These are phyloP conservation scores for Clinocottus analis DNA, from an alignment of 2,113 vertebrate species.

Conservation along the genomic window DNA sequence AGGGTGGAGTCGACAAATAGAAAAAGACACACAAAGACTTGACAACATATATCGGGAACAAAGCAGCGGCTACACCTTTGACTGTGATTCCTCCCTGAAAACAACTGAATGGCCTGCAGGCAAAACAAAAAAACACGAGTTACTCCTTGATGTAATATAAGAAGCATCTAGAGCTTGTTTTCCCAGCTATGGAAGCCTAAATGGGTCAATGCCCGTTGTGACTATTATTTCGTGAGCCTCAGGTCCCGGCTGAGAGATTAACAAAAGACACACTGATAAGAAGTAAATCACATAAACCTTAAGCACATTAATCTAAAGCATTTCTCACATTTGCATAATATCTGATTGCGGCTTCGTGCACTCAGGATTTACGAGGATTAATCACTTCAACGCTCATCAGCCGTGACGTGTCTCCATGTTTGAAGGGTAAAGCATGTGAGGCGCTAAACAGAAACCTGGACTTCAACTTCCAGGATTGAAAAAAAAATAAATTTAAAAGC, in stretches of 20 bases:
- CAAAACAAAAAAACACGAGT: neutral
- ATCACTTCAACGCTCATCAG: slow-evolving; percentile 32
- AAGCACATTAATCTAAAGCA: slow-evolving; percentile 28
- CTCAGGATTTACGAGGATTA: slow-evolving; percentile 48
- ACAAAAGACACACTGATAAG: slow-evolving; percentile 27
- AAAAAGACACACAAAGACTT: slow-evolving; percentile 32
- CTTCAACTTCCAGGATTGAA: slow-evolving; percentile 25
- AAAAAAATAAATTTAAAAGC: too few species aligned
- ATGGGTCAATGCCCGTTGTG: slow-evolving; percentile 19
- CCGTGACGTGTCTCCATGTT: slow-evolving; percentile 23
- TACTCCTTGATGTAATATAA: slow-evolving; percentile 8
- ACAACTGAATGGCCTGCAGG: neutral
- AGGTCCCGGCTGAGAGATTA: slow-evolving; percentile 36
- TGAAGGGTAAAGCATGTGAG: neutral
- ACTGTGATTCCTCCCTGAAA: slow-evolving; percentile 5
- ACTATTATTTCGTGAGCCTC: neutral
- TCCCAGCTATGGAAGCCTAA: slow-evolving; percentile 12
- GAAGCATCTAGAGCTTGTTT: neutral
- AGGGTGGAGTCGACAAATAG: slow-evolving; percentile 64
- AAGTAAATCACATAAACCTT: slow-evolving; percentile 35
- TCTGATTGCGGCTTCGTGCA: slow-evolving; percentile 24
- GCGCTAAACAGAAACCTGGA: neutral
- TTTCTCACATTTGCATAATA: slow-evolving; percentile 32
- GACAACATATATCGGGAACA: slow-evolving; percentile 25
- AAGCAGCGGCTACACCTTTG: slow-evolving; percentile 10